phyloP scores from a whole-genome alignment of 2,797 vertebrate species.

The Hafferia zeledoni region DNA sequence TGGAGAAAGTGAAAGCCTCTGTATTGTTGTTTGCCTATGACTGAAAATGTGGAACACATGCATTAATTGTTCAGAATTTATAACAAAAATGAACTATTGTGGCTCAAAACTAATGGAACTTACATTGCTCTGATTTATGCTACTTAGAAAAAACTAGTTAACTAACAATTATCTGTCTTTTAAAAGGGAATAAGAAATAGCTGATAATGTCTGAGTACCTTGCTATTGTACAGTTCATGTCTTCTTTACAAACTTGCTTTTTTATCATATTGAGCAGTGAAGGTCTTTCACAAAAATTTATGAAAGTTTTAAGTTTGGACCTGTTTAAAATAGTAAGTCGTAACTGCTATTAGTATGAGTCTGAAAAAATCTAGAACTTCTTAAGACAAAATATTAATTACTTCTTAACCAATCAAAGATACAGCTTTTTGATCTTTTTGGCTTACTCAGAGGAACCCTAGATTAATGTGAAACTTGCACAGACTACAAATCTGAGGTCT shows the following conservation, averaged over 20 bases:
- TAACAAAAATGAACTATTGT: neutral
- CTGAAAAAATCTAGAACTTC: neutral
- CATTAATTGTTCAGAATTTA: neutral
- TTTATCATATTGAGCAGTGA: accelerated
- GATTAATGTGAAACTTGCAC: neutral
- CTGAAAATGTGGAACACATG: neutral
- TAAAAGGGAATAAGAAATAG: neutral
- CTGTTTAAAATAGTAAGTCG: neutral
- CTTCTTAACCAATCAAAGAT: neutral
- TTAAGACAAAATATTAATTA: neutral
- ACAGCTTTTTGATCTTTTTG: neutral
- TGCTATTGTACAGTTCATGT: neutral
- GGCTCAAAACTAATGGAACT: neutral
- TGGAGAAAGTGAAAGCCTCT: neutral
- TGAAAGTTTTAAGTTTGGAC: neutral
- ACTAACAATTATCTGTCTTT: neutral
- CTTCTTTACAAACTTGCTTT: neutral
- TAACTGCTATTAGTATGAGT: neutral
- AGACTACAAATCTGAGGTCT: neutral
- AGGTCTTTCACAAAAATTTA: neutral
- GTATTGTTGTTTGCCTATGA: neutral
- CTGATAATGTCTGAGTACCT: neutral
- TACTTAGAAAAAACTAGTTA: neutral
- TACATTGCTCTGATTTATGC: neutral
- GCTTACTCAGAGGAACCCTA: neutral